Base-by-base conservation (phyloP, 2,113 vertebrate species). In the Vanacampus margaritifer region DNA sequence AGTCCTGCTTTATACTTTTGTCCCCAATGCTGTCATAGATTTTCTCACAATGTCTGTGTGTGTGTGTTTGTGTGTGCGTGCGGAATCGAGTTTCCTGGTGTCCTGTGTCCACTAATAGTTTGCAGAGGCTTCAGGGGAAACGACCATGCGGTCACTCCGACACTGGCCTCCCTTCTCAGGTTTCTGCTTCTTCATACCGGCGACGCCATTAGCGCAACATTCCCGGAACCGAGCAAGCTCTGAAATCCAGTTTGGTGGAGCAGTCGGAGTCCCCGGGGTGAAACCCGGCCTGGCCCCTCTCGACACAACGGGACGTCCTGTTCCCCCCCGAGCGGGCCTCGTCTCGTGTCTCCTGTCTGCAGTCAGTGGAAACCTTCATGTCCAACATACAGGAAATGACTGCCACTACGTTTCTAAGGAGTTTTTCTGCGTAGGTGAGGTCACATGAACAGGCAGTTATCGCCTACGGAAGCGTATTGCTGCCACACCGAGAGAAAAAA, bases 201-300 rank as follows among this genome's bases (percentile, higher is more conserved):
- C 41, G 46, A 65, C 17, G 14, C 78, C 77, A 83, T 85, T 87
- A 78, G 73, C 13, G 37, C 51, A 74, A 68, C 69, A 86, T 82
- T 73, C 75, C 35, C 12, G 24, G 51, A 24, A 23, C 26, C 26
- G 13, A 17, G 81, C 77, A 68, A 72, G 73, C 80, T 83, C 32
- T 75, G 32, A 68, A 86, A 90, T 87, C 64, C 50, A 80, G 71
- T 90, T 88, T 89, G 54, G 53, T 70, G 46, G 35, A 0, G 10
- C 77, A 73, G 81, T 89, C 73, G 46, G 48, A 66, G 71, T 84
- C 78, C 76, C 75, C 65, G 46, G 71, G 86, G 76, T 79, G 76
- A 75, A 85, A 67, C 77, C 21, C 24, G 63, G 68, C 59, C 70
- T 68, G 14, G 1, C 53, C 61, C 71, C 71, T 37, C 62, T 60